Evolutionary conservation across 1,140 invertebrate genomes (phyloP).

Genomic region (Drosophila azteca): DNA sequence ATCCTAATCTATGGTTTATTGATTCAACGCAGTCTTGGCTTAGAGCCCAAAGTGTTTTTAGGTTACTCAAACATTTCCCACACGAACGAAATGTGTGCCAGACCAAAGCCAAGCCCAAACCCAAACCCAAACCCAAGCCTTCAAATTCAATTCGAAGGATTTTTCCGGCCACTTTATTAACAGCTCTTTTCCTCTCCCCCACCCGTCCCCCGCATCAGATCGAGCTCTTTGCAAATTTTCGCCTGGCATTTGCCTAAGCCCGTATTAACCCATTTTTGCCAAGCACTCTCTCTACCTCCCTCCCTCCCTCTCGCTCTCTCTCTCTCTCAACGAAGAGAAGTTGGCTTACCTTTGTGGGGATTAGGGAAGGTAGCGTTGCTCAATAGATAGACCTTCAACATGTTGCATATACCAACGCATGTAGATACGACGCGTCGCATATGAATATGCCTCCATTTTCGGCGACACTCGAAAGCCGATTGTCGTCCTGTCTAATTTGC

Average conservation of each 20-base stretch:
- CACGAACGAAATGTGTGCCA: conserved; percentile 21
- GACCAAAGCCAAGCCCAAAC: conserved; percentile 6
- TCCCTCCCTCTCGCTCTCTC: no score
- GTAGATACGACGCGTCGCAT: neutral
- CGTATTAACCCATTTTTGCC: conserved; percentile 49
- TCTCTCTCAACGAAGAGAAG: conserved; percentile 2
- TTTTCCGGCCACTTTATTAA: conserved; percentile 21
- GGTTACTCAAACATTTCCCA: conserved; percentile 23
- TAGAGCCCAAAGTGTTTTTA: neutral
- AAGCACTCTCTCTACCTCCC: neutral
- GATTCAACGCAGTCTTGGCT: conserved; percentile 26
- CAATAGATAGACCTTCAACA: conserved; percentile 28
- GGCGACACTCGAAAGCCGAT: conserved; percentile 52
- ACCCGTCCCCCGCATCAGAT: neutral
- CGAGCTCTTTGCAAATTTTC: neutral
- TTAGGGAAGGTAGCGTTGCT: conserved; percentile 7
- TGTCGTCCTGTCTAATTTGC: conserved; percentile 65
- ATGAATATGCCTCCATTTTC: conserved; percentile 28
- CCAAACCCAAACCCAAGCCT: conserved; percentile 18
- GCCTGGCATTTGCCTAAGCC: conserved; percentile 48
- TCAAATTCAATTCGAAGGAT: conserved; percentile 41
- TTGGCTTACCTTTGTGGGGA: conserved; percentile 30
- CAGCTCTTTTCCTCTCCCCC: neutral
- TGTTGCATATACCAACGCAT: conserved; percentile 30
- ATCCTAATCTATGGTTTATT: neutral